These are phyloP conservation scores for Zosterops lateralis DNA, from an alignment of 2,113 vertebrate species.

Conservation along the genomic window DNA sequence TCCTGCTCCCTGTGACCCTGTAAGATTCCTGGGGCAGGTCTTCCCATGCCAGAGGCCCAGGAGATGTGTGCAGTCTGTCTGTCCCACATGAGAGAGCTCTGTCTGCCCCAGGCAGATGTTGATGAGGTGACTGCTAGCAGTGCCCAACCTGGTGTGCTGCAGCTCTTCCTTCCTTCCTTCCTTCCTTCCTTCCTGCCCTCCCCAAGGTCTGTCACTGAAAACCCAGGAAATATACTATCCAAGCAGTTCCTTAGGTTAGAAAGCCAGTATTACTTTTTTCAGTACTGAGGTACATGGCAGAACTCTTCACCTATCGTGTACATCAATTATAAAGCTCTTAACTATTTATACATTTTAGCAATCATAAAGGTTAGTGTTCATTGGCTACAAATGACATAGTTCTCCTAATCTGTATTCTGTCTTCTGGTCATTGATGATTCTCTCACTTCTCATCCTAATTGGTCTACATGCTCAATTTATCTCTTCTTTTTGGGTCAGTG, in stretches of 20 bases:
- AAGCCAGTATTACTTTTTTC: background rate
- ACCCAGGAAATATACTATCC: background rate
- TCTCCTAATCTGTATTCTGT: background rate
- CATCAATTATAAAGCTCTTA: background rate
- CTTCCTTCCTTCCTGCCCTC: background rate
- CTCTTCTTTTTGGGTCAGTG: background rate
- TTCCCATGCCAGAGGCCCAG: fast-evolving
- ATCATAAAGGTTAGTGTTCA: background rate
- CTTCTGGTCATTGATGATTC: background rate
- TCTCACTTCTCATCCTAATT: background rate
- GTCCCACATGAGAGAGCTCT: fast-evolving
- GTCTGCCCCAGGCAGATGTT: background rate
- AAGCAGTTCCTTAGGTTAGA: background rate
- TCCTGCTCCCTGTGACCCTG: fast-evolving
- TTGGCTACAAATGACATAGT: no score
- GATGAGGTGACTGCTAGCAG: background rate
- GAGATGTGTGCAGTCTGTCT: background rate
- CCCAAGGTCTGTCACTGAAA: background rate
- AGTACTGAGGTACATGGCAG: background rate
- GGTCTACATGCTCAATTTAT: background rate
- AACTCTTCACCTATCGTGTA: background rate
- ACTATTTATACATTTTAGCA: background rate
- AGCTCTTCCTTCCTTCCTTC: background rate
- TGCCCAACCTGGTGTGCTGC: background rate
- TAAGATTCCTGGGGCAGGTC: background rate